Conservation (phyloP, 2,113 vertebrate genomes). For the Sarotherodon lohbergeri region DNA sequence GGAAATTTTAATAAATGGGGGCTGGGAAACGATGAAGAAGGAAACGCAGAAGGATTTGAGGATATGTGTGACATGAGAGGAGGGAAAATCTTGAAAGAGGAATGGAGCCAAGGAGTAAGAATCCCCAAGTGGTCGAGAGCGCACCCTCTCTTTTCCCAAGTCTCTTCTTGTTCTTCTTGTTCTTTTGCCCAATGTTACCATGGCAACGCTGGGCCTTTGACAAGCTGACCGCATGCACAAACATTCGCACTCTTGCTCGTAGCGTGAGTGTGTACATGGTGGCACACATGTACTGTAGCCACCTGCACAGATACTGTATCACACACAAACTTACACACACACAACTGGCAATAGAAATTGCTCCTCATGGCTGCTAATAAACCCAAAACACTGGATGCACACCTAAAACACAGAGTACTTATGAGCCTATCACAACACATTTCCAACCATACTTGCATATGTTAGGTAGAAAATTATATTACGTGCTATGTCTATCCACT, state of each 20-base stretch:
- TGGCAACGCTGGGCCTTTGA: conserved; percentile 42
- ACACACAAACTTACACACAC: not conserved
- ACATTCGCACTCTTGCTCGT: not conserved
- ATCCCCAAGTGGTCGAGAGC: conserved; percentile 24
- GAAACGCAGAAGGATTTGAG: not conserved
- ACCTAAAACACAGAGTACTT: not conserved
- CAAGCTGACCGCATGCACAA: conserved; percentile 29
- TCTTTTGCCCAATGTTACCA: conserved; percentile 43
- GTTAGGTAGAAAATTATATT: not conserved
- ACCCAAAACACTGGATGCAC: not conserved
- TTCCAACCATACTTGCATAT: not conserved
- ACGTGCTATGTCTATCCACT: not conserved
- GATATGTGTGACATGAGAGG: conserved; percentile 39
- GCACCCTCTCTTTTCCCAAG: conserved; percentile 21
- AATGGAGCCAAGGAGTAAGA: conserved; percentile 28
- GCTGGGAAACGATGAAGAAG: not conserved
- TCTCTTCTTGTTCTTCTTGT: conserved; percentile 18
- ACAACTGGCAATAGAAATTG: not conserved
- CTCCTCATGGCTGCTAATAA: not conserved
- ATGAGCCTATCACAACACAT: not conserved
- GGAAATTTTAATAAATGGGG: not conserved
- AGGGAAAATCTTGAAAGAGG: conserved; percentile 22
- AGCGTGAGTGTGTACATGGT: not conserved
- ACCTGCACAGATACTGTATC: not conserved
- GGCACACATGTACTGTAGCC: not conserved